Evolutionary conservation across 2,888 invertebrate species (phyloP), one percentile per base, ranked within the genome.

Genomic region (Epirrhoe tristata): DNA sequence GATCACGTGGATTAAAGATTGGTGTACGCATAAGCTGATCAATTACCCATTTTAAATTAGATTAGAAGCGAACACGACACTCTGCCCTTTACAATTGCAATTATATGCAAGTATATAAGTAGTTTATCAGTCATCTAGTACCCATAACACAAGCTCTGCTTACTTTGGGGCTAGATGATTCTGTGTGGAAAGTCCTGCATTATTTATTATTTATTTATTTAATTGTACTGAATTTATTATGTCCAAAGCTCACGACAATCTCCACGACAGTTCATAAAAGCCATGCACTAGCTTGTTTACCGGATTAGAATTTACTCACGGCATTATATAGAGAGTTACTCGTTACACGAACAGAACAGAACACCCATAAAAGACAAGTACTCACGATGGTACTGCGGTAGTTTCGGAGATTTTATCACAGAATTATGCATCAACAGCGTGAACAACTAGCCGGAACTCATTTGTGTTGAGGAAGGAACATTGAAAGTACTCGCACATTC

Each of bases 351-450:
- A 73, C 69, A 71, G 76, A 75, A n/a, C n/a, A n/a, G 77, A 81
- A 77, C 77, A 79, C 77, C 81, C 79, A 84, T 83, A 83, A 83
- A 77, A 67, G 72, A 66, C 74, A 74, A 75, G 77, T 83, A 82
- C 82, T 81, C 79, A 76, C 76, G 67, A 64, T 64, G 67, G 63
- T 51, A 67, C 46, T 16, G 34, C 36, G 59, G 65, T 43, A 32
- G 67, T 80, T 81, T 73, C 72, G 73, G 74, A 80, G 85, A 85
- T 86, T 74, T 81, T 84, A 86, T 84, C 84, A 78, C 76, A 73
- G 78, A 77, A 81, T 82, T 81, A 81, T 81, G 76, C 82, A 79
- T 77, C 71, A 69, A 72, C 71, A 69, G 72, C 74, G 73, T 77
- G 73, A 72, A 74, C 76, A 74, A 77, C 74, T 71, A 74, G 76